phyloP scores from a whole-genome alignment of 2,888 invertebrate species.

The Dastarcus helophoroides region DNA sequence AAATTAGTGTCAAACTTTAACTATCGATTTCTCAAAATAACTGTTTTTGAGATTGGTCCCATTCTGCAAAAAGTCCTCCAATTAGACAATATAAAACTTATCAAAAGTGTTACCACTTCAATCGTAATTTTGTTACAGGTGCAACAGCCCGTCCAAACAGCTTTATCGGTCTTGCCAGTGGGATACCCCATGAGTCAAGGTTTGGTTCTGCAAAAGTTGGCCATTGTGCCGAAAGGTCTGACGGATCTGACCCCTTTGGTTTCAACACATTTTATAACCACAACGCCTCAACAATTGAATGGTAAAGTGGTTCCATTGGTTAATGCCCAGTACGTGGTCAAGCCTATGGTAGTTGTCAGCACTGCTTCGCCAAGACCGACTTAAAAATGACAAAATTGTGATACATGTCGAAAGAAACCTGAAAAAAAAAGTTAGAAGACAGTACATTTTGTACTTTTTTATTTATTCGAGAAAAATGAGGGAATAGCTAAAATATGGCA shows the following conservation, averaged over 20 bases:
- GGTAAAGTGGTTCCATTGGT: slow-evolving; percentile 61
- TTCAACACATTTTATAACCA: slow-evolving; percentile 56
- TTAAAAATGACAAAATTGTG: too few species aligned
- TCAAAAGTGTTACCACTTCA: slow-evolving; percentile 3
- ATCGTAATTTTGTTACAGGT: slow-evolving; percentile 17
- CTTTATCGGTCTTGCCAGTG: slow-evolving; percentile 33
- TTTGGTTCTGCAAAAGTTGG: slow-evolving; percentile 39
- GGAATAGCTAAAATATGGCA: too few species aligned
- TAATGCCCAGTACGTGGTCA: slow-evolving; percentile 58
- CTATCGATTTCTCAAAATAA: too few species aligned
- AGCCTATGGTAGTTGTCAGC: slow-evolving; percentile 58
- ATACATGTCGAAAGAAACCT: too few species aligned
- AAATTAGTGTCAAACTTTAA: too few species aligned
- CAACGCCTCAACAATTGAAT: slow-evolving; percentile 46
- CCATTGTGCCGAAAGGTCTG: slow-evolving; percentile 40
- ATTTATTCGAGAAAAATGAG: too few species aligned
- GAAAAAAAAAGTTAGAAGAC: too few species aligned
- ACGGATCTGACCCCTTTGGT: slow-evolving; percentile 57
- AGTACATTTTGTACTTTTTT: too few species aligned
- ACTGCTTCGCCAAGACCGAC: slow-evolving; percentile 29
- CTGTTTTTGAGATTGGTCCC: too few species aligned
- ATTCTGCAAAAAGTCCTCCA: too few species aligned
- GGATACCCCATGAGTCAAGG: slow-evolving; percentile 35
- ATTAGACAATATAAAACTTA: too few species aligned
- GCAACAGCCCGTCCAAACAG: slow-evolving; percentile 29